Evolutionary conservation across 2,113 vertebrate species (phyloP).

Genomic region (Oenanthe melanoleuca): DNA sequence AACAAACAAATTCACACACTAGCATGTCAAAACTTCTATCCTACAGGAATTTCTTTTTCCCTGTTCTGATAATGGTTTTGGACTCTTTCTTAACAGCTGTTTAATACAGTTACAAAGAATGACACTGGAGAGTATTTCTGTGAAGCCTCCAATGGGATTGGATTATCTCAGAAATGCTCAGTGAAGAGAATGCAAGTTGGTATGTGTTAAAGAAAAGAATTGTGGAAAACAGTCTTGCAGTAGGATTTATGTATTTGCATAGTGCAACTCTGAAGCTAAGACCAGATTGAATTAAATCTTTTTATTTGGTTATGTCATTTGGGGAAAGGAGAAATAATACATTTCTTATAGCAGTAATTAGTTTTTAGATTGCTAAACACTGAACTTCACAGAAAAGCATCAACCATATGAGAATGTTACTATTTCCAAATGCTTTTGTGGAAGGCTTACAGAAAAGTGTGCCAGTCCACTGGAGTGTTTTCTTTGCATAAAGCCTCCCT

Average conservation of each 20-base stretch:
- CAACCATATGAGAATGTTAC: background rate
- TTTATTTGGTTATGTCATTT: background rate
- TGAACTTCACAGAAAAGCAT: background rate
- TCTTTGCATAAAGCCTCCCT: background rate
- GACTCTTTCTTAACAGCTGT: constrained; percentile 77
- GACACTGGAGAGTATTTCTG: constrained; percentile 91
- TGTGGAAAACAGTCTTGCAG: background rate
- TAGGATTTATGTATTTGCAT: background rate
- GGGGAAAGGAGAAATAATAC: background rate
- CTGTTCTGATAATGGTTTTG: constrained; percentile 8
- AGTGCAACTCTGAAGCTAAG: background rate
- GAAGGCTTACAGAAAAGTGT: background rate
- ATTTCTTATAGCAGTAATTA: background rate
- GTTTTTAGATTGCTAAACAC: background rate
- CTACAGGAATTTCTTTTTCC: background rate
- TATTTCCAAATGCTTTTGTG: background rate
- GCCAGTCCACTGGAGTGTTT: background rate
- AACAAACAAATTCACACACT: background rate
- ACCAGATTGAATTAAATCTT: background rate
- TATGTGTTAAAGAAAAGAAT: constrained; percentile 64
- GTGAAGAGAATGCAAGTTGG: constrained; percentile 85
- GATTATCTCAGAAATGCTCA: constrained; percentile 83
- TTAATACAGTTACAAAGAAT: constrained; percentile 84
- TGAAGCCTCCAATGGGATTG: constrained; percentile 87
- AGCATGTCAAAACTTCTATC: background rate